Evolutionary conservation across 2,888 invertebrate genomes (phyloP).

Genomic region (Junonia oenone): DNA sequence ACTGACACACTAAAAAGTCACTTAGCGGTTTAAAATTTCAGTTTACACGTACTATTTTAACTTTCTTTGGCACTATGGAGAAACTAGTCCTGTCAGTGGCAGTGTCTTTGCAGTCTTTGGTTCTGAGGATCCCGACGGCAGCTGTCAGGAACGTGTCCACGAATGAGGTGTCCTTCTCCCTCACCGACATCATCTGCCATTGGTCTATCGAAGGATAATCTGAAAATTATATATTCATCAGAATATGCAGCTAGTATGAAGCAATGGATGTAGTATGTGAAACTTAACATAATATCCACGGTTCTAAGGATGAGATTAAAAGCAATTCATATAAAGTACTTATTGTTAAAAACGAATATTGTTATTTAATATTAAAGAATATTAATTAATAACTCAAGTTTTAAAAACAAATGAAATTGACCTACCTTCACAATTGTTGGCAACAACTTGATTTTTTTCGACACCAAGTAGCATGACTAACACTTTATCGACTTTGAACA

Average conservation of each 20-base stretch:
- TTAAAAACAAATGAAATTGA: too few species aligned
- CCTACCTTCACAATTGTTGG: slow-evolving; percentile 84
- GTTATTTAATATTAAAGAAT: too few species aligned
- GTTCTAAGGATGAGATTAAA: too few species aligned
- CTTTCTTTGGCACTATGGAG: slow-evolving; percentile 87
- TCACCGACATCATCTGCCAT: slow-evolving; percentile 89
- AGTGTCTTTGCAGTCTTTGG: slow-evolving; percentile 76
- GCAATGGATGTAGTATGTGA: too few species aligned
- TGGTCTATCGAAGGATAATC: slow-evolving; percentile 86
- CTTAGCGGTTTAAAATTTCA: not conserved
- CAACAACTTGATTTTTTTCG: slow-evolving; percentile 84
- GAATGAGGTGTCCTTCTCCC: slow-evolving; percentile 90
- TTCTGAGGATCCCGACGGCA: slow-evolving; percentile 87
- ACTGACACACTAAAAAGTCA: not conserved
- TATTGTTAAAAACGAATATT: too few species aligned
- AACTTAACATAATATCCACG: too few species aligned
- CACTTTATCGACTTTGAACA: slow-evolving; percentile 85
- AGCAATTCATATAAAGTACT: too few species aligned
- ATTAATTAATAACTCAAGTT: too few species aligned
- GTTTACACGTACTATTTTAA: slow-evolving; percentile 81
- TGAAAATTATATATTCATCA: slow-evolving; percentile 35
- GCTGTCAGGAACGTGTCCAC: slow-evolving; percentile 91
- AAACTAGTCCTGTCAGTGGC: slow-evolving; percentile 83
- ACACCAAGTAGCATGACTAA: slow-evolving; percentile 90
- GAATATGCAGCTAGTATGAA: not conserved